phyloP scores from a whole-genome alignment of 2,113 vertebrate species.

The Typhlomys cinereus region DNA sequence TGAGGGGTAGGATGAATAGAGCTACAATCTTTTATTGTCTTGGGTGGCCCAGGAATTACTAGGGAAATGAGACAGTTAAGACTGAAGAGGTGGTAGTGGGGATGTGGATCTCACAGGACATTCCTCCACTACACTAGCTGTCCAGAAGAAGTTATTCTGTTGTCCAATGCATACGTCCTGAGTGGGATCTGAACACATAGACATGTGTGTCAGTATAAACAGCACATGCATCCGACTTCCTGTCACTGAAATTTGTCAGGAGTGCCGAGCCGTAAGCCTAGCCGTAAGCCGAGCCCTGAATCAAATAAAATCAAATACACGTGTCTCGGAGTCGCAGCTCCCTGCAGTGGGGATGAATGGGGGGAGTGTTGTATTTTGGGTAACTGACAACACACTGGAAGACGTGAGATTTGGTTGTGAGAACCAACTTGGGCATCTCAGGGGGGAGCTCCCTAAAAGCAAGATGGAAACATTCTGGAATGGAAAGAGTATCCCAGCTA shows the following conservation, averaged over 20 bases:
- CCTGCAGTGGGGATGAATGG: no score
- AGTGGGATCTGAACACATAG: not conserved
- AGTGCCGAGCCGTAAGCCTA: not conserved
- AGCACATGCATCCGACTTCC: not conserved
- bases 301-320: conserved; percentile 10
- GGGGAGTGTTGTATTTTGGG: not conserved
- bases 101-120: no score
- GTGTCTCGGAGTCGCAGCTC: not conserved
- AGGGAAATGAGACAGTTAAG: no score
- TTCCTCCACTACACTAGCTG: no score
- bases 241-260: not conserved
- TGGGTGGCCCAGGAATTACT: no score
- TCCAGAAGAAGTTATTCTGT: no score
- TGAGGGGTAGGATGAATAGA: no score
- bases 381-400: not conserved
- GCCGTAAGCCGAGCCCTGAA: not conserved
- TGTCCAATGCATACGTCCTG: fast-evolving
- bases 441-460: not conserved
- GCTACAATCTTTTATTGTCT: no score
- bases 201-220: not conserved
- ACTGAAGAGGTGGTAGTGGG: no score
- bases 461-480: not conserved
- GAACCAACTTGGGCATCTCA: not conserved
- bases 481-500: not conserved
- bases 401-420: not conserved